phyloP scores from a whole-genome alignment of 2,888 invertebrate genomes.

The Caenorhabditis parvicauda region DNA sequence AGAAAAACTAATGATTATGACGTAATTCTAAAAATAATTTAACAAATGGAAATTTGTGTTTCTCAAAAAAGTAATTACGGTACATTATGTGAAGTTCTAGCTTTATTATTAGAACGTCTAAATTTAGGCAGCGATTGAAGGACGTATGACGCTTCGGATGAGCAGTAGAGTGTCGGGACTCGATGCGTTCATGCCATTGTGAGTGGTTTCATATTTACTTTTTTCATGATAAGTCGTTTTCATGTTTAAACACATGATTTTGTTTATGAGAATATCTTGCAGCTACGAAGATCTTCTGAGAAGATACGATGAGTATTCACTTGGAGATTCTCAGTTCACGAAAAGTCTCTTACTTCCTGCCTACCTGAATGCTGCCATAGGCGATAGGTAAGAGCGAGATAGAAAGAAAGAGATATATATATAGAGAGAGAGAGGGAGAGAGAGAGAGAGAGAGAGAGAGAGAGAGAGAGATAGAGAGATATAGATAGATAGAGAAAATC shows the following conservation, averaged over 20 bases:
- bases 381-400: slow-evolving; percentile 18
- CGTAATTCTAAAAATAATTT: no score
- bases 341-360: slow-evolving; percentile 25
- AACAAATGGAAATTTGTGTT: no score
- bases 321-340: slow-evolving; percentile 41
- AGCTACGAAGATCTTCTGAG: slow-evolving; percentile 52
- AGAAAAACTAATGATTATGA: no score
- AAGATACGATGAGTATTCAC: slow-evolving; percentile 45
- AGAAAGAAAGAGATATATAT: neutral
- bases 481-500: neutral
- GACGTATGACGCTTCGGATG: slow-evolving; percentile 36
- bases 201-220: slow-evolving; percentile 8
- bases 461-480: neutral
- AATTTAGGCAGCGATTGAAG: slow-evolving; percentile 19
- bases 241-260: neutral
- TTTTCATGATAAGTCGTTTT: neutral
- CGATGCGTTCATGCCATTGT: slow-evolving; percentile 59
- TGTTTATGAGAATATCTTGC: slow-evolving; percentile 10
- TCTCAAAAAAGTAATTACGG: neutral
- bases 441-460: neutral
- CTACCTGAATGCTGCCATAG: slow-evolving; percentile 28
- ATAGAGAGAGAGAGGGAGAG: neutral
- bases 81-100: neutral
- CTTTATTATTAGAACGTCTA: neutral
- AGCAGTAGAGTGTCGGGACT: slow-evolving; percentile 41